phyloP scores from a whole-genome alignment of 2,113 vertebrate species.

The Pipa parva region DNA sequence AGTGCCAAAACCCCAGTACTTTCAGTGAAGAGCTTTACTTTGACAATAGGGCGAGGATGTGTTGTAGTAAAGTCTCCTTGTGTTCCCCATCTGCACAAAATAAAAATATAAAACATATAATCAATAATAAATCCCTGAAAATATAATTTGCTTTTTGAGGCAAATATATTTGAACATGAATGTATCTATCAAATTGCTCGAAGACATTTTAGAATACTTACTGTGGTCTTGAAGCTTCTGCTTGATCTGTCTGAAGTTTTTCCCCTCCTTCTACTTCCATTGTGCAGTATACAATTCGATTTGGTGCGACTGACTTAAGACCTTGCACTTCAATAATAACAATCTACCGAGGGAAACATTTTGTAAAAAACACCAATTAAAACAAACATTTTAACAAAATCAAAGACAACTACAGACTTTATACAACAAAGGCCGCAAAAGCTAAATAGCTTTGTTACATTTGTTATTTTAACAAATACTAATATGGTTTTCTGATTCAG shows the following conservation, averaged over 20 bases:
- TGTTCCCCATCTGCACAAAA: slow-evolving; percentile 88
- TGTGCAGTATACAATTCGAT: slow-evolving; percentile 94
- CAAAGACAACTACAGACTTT: not conserved
- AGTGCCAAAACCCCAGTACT: slow-evolving; percentile 90
- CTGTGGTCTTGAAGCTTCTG: slow-evolving; percentile 94
- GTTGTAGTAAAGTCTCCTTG: slow-evolving; percentile 95
- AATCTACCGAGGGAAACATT: slow-evolving; percentile 74
- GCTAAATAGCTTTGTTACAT: not conserved
- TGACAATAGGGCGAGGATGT: slow-evolving; percentile 87
- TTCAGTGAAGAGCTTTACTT: slow-evolving; percentile 96
- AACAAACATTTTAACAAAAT: not conserved
- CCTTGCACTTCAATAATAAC: slow-evolving; percentile 94
- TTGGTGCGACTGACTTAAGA: slow-evolving; percentile 87
- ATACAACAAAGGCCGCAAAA: not conserved
- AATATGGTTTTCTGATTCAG: too few species aligned
- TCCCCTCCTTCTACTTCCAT: slow-evolving; percentile 98
- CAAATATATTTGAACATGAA: too few species aligned
- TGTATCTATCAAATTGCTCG: too few species aligned
- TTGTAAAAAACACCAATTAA: slow-evolving; percentile 17
- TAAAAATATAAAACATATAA: slow-evolving; percentile 38
- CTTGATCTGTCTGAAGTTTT: slow-evolving; percentile 96
- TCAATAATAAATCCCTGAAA: not conserved
- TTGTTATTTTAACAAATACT: too few species aligned
- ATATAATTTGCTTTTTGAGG: too few species aligned
- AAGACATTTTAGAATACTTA: slow-evolving; percentile 62